Conservation (phyloP, 2,797 vertebrate genomes). For the Sebastes nivosus region DNA sequence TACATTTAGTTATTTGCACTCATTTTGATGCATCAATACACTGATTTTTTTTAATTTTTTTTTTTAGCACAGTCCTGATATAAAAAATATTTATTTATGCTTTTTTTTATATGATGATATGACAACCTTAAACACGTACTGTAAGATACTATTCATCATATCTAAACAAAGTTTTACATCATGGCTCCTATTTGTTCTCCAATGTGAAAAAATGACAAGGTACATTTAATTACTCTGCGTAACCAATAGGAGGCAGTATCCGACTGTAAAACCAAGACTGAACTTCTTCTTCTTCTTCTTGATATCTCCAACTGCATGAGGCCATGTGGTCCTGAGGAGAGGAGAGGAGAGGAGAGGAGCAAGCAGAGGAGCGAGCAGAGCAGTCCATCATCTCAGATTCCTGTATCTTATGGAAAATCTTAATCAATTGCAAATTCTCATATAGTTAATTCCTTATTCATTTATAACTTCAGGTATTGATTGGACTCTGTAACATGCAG, state of each 20-base stretch:
- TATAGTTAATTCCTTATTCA: rapidly evolving
- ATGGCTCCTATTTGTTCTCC: not conserved
- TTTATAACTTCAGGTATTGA: rapidly evolving
- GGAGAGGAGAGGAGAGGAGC: not conserved
- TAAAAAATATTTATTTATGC: not conserved
- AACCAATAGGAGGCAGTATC: constrained; percentile 34
- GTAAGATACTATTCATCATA: rapidly evolving
- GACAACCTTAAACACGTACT: rapidly evolving
- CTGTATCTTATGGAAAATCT: not conserved
- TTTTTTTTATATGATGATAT: not conserved
- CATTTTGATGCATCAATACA: not conserved
- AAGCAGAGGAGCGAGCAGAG: not conserved
- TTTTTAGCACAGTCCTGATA: rapidly evolving
- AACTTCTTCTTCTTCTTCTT: not conserved
- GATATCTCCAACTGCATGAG: not conserved
- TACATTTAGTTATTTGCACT: not conserved
- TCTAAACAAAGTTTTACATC: not conserved
- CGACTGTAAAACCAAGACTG: not conserved
- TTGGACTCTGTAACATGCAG: not conserved
- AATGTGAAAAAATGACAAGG: not conserved
- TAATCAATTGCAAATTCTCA: rapidly evolving
- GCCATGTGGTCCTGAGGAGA: constrained; percentile 53
- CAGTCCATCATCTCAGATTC: not conserved
- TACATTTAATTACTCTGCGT: not conserved
- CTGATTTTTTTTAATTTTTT: not conserved